Evolutionary conservation across 2,113 vertebrate species (phyloP).

Genomic region (Tachycineta bicolor): DNA sequence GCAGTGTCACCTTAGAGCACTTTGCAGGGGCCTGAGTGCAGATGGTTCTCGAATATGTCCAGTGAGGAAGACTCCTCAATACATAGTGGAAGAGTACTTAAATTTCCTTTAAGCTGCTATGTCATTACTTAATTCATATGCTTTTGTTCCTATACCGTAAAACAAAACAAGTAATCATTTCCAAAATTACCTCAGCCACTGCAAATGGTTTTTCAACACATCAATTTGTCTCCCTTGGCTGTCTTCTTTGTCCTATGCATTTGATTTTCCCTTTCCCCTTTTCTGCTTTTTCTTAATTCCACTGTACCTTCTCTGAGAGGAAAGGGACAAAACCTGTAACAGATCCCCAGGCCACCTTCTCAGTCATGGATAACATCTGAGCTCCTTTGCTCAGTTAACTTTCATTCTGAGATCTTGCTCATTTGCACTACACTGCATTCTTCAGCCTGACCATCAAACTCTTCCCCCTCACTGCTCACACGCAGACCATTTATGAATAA

Average conservation of each 20-base stretch:
- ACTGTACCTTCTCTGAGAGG: background rate
- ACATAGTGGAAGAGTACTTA: background rate
- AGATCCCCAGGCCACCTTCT: background rate
- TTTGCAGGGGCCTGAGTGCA: background rate
- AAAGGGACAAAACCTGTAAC: background rate
- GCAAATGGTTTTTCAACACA: background rate
- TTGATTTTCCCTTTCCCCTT: background rate
- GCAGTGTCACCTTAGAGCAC: too few relatives aligned
- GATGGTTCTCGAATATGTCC: background rate
- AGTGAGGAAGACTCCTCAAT: background rate
- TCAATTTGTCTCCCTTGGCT: background rate
- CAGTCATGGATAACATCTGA: background rate
- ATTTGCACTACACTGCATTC: background rate
- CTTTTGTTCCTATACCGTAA: background rate
- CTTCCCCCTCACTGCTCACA: background rate
- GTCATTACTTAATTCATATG: background rate
- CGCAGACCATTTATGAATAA: background rate
- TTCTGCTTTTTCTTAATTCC: background rate
- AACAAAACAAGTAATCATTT: background rate
- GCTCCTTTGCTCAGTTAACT: background rate
- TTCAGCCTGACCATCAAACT: background rate
- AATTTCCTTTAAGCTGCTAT: background rate
- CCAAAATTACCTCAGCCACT: background rate
- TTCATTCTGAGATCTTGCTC: background rate
- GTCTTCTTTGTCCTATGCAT: background rate